Conservation (phyloP, 2,888 invertebrate species). For the Pandemis cinnamomeana region DNA sequence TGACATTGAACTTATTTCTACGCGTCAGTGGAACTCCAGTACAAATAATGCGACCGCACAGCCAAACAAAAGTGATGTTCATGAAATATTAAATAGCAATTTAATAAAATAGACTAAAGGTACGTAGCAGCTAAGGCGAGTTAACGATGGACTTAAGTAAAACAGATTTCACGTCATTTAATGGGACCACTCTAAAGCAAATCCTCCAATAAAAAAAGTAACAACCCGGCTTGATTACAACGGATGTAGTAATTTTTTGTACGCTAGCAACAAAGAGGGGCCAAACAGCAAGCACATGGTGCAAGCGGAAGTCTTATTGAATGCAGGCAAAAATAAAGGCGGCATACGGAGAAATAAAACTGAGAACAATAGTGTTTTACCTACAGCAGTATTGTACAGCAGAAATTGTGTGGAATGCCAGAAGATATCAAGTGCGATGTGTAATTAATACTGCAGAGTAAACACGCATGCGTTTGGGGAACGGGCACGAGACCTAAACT, state of each 20-base stretch:
- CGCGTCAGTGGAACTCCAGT: slow-evolving; percentile 29
- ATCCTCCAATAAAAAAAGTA: slow-evolving; percentile 33
- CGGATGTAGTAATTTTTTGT: slow-evolving; percentile 41
- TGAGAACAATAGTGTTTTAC: slow-evolving; percentile 41
- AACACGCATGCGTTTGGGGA: slow-evolving; percentile 9
- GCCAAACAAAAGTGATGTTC: neutral
- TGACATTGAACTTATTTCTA: slow-evolving; percentile 37
- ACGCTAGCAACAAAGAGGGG: slow-evolving; percentile 16
- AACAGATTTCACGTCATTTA: neutral
- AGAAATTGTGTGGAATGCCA: slow-evolving; percentile 24
- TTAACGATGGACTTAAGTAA: neutral
- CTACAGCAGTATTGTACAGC: slow-evolving; percentile 30
- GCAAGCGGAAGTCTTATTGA: slow-evolving; percentile 35
- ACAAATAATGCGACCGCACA: slow-evolving; percentile 19
- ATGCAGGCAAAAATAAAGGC: slow-evolving; percentile 37
- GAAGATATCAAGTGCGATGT: slow-evolving; percentile 22
- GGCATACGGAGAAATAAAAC: slow-evolving; percentile 33
- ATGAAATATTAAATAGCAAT: slow-evolving; percentile 14
- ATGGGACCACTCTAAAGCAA: neutral
- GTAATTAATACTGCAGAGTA: slow-evolving; percentile 34
- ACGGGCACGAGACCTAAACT: neutral
- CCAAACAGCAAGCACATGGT: slow-evolving; percentile 25
- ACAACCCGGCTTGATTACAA: slow-evolving; percentile 17
- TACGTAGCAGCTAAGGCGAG: neutral
- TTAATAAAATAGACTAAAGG: neutral